Percentiles rank a stretch among this genome's conserved stretches.
phyloP scores from a whole-genome alignment of 2,888 invertebrate species.

The Reticulitermes lucifugus region DNA sequence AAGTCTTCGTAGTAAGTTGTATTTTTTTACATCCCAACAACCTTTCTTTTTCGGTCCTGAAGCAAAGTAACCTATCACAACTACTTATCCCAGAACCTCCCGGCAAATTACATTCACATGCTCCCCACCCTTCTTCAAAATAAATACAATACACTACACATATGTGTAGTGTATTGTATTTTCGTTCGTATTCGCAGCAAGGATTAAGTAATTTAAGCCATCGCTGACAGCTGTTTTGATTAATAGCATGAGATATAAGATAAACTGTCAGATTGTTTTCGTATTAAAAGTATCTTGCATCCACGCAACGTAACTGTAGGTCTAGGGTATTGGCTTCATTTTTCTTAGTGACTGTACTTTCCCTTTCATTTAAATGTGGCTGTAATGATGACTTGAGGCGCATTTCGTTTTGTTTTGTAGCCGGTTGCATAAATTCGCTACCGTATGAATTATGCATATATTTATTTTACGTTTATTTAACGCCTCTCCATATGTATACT shows the following conservation, averaged over 20 bases:
- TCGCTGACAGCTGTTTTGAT: background rate
- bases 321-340: background rate
- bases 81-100: background rate
- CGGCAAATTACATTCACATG: conserved; percentile 8
- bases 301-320: background rate
- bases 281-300: background rate
- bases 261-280: too few relatives aligned
- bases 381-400: conserved; percentile 7
- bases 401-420: background rate
- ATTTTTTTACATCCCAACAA: background rate
- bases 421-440: background rate
- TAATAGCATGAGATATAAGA: background rate
- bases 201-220: background rate
- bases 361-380: background rate
- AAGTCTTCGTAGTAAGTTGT: conserved; percentile 1
- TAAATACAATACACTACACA: background rate
- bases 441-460: background rate
- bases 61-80: background rate
- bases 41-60: background rate
- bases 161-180: too few relatives aligned
- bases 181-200: background rate
- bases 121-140: background rate
- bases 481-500: background rate
- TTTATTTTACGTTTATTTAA: background rate
- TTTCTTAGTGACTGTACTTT: background rate